phyloP scores from a whole-genome alignment of 2,113 vertebrate genomes.

The Theristicus caerulescens region DNA sequence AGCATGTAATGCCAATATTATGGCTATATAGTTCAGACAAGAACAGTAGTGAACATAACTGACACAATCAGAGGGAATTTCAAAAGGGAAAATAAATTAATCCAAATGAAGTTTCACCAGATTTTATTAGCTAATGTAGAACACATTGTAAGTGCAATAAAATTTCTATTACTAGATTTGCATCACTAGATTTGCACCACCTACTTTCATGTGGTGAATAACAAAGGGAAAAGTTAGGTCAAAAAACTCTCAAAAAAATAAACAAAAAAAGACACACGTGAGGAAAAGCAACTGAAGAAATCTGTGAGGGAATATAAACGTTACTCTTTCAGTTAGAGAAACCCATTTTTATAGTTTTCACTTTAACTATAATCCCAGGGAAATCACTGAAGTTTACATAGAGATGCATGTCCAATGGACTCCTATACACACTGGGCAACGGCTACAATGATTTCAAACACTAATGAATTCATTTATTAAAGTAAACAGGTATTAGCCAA shows the following conservation, averaged over 20 bases:
- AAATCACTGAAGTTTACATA: not conserved
- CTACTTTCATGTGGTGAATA: not conserved
- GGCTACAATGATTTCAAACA: not conserved
- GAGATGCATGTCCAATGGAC: not conserved
- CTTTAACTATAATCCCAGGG: not conserved
- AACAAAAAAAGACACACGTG: not conserved
- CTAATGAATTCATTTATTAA: constrained; percentile 47
- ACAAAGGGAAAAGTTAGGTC: not conserved
- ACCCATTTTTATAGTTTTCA: not conserved
- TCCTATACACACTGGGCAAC: not conserved
- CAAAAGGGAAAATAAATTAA: not conserved
- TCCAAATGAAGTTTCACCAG: not conserved
- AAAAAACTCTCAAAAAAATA: not conserved
- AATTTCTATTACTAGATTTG: not conserved
- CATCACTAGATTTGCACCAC: not conserved
- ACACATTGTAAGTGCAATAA: not conserved
- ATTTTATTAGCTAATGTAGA: not conserved
- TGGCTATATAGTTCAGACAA: not conserved
- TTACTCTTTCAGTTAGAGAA: not conserved
- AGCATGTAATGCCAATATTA: not conserved
- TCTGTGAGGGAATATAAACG: not conserved
- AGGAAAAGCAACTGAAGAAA: not conserved
- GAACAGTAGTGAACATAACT: not conserved
- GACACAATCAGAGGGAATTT: not conserved
- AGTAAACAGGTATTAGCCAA: constrained; percentile 14